Conservation (phyloP, 2,888 invertebrate species). For the Osedax fenrisi region DNA sequence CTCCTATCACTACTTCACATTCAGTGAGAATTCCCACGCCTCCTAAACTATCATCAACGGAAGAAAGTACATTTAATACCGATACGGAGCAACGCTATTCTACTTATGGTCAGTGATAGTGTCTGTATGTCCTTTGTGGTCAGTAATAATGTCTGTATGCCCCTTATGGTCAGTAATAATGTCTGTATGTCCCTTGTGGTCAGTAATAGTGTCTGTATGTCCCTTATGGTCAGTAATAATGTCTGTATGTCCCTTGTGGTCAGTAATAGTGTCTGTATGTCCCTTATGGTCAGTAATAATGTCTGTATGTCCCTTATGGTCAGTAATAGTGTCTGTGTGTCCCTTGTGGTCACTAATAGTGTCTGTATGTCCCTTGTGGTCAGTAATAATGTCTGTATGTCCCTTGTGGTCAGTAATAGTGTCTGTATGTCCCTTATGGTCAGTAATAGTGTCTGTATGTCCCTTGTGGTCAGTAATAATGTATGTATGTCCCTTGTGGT, state of each 20-base stretch:
- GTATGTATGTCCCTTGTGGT: too few relatives aligned
- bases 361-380: too few relatives aligned
- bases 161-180: background rate
- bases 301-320: too few relatives aligned
- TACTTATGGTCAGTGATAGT: background rate
- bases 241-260: too few relatives aligned
- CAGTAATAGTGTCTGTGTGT: background rate
- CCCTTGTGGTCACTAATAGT: too few relatives aligned
- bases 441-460: too few relatives aligned
- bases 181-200: too few relatives aligned
- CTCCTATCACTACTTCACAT: background rate
- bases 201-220: background rate
- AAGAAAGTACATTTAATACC: background rate
- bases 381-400: too few relatives aligned
- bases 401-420: too few relatives aligned
- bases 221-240: background rate
- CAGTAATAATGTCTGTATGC: background rate
- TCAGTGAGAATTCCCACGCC: background rate
- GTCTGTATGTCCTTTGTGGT: background rate
- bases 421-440: too few relatives aligned
- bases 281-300: background rate
- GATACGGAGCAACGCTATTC: background rate
- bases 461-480: too few relatives aligned
- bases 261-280: background rate
- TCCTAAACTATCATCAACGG: background rate